These are phyloP conservation scores for Drosophila repleta DNA, from an alignment of 1,140 invertebrate species.

Conservation along the genomic window DNA sequence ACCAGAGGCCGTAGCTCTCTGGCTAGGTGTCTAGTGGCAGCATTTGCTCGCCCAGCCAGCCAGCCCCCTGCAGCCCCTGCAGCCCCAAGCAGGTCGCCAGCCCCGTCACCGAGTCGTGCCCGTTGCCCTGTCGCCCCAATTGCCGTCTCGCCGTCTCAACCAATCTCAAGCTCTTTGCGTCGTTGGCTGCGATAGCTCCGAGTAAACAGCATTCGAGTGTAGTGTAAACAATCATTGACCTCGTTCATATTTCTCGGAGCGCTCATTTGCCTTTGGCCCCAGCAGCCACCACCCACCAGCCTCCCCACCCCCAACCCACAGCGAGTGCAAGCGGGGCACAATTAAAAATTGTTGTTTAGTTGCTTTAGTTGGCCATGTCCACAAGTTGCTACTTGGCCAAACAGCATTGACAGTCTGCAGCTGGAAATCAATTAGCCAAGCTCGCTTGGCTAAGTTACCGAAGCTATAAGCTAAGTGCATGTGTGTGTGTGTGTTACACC, in stretches of 20 bases:
- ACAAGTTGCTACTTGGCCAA: constrained; percentile 12
- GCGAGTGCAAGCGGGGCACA: constrained; percentile 56
- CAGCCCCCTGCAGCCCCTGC: neutral
- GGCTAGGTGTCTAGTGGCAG: constrained; percentile 29
- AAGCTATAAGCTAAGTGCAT: constrained; percentile 4
- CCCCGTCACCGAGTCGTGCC: neutral
- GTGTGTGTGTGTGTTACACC: constrained; percentile 28
- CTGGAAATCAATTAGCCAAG: constrained; percentile 63
- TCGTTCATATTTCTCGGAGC: constrained; percentile 76
- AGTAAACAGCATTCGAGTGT: constrained; percentile 80
- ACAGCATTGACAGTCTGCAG: constrained; percentile 43
- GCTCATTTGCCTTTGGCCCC: constrained; percentile 72
- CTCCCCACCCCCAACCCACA: neutral
- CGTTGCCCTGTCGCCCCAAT: constrained; percentile 10
- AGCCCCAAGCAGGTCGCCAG: neutral
- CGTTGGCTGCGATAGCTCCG: constrained; percentile 30
- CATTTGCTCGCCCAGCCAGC: neutral
- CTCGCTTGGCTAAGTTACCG: neutral
- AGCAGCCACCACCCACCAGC: constrained; percentile 30
- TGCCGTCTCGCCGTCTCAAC: constrained; percentile 16
- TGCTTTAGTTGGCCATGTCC: constrained; percentile 28
- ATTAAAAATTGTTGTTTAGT: constrained; percentile 63
- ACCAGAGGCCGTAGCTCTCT: constrained; percentile 4
- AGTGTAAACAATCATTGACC: constrained; percentile 83
- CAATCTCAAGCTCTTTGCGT: constrained; percentile 2